Conservation (phyloP, 2,797 vertebrate genomes). For the Lophotriccus pileatus region DNA sequence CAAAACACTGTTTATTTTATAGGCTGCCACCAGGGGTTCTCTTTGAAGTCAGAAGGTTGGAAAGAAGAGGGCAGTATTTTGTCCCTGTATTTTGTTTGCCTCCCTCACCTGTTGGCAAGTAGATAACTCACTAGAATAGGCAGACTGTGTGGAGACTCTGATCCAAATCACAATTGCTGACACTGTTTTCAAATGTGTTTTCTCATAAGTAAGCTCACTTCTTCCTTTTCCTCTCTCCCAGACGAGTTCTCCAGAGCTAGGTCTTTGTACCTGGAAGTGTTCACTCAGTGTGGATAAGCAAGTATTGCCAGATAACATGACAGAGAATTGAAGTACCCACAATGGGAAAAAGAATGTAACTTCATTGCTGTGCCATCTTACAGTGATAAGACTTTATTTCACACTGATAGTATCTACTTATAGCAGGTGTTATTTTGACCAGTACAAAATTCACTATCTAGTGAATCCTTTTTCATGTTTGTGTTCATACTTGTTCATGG, state of each 20-base stretch:
- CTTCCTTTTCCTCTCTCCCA: neutral
- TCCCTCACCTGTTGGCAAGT: neutral
- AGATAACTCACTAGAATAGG: neutral
- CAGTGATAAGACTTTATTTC: neutral
- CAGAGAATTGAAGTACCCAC: neutral
- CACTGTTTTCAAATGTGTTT: neutral
- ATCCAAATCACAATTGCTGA: neutral
- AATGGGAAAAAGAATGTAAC: neutral
- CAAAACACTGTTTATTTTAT: neutral
- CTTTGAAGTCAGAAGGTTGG: neutral
- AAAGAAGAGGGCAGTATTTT: neutral
- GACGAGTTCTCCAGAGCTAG: neutral
- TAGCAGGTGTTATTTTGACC: neutral
- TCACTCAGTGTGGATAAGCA: neutral
- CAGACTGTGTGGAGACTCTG: neutral
- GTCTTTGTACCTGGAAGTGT: neutral
- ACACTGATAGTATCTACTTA: neutral
- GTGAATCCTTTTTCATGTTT: neutral
- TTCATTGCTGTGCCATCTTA: neutral
- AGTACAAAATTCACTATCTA: neutral
- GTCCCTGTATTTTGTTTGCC: neutral
- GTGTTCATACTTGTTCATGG: accelerated
- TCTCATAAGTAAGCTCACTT: neutral
- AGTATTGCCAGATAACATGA: accelerated
- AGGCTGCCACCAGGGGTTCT: neutral